Percentiles rank a stretch among this genome's conserved stretches.
Conservation (phyloP, 2,888 invertebrate genomes). For the Zootermopsis nevadensis region DNA sequence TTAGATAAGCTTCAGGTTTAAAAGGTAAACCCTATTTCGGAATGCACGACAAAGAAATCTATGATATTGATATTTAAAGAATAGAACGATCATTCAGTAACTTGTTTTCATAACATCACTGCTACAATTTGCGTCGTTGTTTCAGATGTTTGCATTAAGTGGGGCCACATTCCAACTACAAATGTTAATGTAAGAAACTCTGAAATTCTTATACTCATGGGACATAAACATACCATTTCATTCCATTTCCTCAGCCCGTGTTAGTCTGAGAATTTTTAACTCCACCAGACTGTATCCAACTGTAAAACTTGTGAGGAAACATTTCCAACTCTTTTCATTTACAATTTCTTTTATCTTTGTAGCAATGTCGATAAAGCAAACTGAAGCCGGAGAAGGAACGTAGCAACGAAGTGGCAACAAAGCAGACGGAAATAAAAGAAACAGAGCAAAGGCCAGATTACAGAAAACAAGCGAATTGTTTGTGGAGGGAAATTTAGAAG, state of each 20-base stretch:
- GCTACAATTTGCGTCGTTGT: no score
- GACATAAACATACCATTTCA: not conserved
- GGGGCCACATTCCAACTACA: no score
- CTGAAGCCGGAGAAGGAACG: not conserved
- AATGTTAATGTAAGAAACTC: no score
- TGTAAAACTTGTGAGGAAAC: not conserved
- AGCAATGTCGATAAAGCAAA: slow-evolving; percentile 11
- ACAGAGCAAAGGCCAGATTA: not conserved
- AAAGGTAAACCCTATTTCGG: no score
- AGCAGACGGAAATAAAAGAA: not conserved
- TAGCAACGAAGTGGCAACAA: not conserved
- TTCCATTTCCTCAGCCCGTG: not conserved
- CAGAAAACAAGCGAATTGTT: not conserved
- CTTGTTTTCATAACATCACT: no score
- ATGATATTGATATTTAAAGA: no score
- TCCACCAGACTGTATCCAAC: not conserved
- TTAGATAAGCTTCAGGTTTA: no score
- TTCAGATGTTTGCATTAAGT: no score
- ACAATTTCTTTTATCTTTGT: not conserved
- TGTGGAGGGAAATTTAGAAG: not conserved
- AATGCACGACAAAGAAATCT: no score
- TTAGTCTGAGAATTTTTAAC: not conserved
- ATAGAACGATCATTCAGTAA: no score
- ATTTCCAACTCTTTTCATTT: not conserved
- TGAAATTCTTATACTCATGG: no score